phyloP scores from a whole-genome alignment of 2,113 vertebrate genomes.

The Nerophis ophidion region DNA sequence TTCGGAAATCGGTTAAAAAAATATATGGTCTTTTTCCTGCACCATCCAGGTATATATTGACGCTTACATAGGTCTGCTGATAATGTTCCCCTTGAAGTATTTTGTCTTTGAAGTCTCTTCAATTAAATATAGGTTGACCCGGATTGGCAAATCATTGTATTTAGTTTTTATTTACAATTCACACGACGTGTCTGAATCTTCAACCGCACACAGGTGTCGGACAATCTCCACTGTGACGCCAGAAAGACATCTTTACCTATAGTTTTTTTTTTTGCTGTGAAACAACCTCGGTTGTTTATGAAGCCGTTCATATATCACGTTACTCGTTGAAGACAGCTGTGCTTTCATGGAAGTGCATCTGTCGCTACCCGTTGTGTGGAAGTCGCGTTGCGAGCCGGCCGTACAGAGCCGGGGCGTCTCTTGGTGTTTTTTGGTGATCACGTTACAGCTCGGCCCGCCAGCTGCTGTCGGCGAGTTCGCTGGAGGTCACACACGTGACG shows the following conservation, averaged over 20 bases:
- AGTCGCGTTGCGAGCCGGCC: constrained; percentile 14
- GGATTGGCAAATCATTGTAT: too few relatives aligned
- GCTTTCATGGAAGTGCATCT: constrained; percentile 43
- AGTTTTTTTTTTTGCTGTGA: not conserved
- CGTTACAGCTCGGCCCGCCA: constrained; percentile 35
- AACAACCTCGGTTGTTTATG: constrained; percentile 5
- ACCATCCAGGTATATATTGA: too few relatives aligned
- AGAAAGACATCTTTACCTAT: not conserved
- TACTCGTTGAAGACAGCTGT: constrained; percentile 37
- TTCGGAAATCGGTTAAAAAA: too few relatives aligned
- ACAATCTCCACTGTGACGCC: not conserved
- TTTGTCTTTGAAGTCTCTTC: too few relatives aligned
- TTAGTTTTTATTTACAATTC: too few relatives aligned
- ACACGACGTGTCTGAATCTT: not conserved
- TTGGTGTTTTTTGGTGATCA: constrained; percentile 40
- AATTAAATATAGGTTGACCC: too few relatives aligned
- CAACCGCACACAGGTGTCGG: not conserved
- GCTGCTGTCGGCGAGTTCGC: constrained; percentile 38
- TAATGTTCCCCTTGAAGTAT: too few relatives aligned
- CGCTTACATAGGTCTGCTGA: too few relatives aligned
- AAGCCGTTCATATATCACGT: constrained; percentile 8
- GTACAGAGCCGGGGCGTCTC: not conserved
- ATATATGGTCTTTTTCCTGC: too few relatives aligned
- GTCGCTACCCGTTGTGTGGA: constrained; percentile 20
- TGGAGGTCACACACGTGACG: constrained; percentile 18